Percentiles rank a stretch among this genome's conserved stretches.
Evolutionary conservation across 2,113 vertebrate genomes (phyloP).

Genomic region (Platichthys stellatus): DNA sequence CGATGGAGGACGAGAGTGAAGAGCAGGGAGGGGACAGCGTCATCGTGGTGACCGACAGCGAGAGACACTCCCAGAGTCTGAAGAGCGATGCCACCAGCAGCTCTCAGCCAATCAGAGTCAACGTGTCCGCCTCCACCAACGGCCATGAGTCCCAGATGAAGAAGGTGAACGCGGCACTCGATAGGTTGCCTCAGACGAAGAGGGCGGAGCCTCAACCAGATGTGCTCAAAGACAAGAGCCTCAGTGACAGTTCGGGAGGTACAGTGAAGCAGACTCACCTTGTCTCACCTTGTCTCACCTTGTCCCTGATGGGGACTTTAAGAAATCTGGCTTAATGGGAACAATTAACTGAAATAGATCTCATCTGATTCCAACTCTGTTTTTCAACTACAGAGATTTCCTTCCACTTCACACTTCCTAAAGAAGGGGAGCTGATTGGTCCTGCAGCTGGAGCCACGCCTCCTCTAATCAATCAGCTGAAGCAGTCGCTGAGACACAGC

Average conservation of each 20-base stretch:
- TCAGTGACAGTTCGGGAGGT: slow-evolving; percentile 90
- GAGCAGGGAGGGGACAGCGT: slow-evolving; percentile 47
- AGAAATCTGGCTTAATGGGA: too few species aligned
- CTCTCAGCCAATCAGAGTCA: slow-evolving; percentile 61
- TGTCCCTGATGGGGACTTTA: too few species aligned
- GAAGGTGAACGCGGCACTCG: not conserved
- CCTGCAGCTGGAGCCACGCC: slow-evolving; percentile 86
- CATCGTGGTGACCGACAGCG: slow-evolving; percentile 70
- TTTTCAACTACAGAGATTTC: slow-evolving; percentile 81
- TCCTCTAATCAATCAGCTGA: slow-evolving; percentile 87
- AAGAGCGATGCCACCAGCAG: slow-evolving; percentile 13
- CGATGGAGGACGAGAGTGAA: slow-evolving; percentile 66
- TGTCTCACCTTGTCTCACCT: too few species aligned
- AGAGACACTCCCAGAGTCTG: slow-evolving; percentile 54
- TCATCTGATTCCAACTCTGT: not conserved
- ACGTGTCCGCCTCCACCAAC: slow-evolving; percentile 43
- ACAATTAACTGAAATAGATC: too few species aligned
- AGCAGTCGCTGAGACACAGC: slow-evolving; percentile 94
- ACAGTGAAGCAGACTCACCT: slow-evolving; percentile 36
- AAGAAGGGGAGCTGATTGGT: slow-evolving; percentile 89
- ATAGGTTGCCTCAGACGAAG: slow-evolving; percentile 53
- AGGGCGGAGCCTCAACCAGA: slow-evolving; percentile 40
- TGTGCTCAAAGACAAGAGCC: slow-evolving; percentile 76
- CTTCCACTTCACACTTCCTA: slow-evolving; percentile 91
- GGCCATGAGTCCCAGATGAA: slow-evolving; percentile 50